phyloP scores from a whole-genome alignment of 2,888 invertebrate species.

The Callinectes sapidus region DNA sequence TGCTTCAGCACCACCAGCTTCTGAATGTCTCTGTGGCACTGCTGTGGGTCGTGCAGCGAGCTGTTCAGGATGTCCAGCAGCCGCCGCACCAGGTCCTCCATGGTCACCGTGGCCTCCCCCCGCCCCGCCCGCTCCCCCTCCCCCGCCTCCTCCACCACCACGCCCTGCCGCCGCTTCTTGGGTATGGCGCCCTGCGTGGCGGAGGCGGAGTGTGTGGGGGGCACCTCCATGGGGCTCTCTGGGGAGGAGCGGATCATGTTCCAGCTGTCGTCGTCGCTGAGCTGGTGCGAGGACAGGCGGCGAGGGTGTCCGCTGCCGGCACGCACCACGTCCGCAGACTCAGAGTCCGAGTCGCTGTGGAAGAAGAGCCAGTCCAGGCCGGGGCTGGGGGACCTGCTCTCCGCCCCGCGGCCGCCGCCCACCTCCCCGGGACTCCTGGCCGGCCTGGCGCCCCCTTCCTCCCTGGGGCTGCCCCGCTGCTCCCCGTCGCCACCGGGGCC shows the following conservation, averaged over 20 bases:
- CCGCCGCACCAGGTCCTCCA: constrained; percentile 61
- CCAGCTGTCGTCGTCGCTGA: constrained; percentile 65
- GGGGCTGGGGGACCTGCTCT: constrained; percentile 64
- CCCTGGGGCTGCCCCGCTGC: constrained; percentile 27
- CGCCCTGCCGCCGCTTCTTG: constrained; percentile 73
- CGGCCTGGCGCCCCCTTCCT: not conserved
- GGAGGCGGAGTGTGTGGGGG: constrained; percentile 46
- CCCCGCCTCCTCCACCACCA: constrained; percentile 51
- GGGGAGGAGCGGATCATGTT: constrained; percentile 64
- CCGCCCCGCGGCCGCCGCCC: constrained; percentile 1
- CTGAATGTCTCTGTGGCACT: constrained; percentile 65
- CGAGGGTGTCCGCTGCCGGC: constrained; percentile 37
- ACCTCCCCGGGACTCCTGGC: not conserved
- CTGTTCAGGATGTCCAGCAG: constrained; percentile 67
- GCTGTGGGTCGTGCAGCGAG: constrained; percentile 62
- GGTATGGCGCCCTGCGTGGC: constrained; percentile 73
- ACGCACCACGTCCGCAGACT: constrained; percentile 61
- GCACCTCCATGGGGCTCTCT: constrained; percentile 59
- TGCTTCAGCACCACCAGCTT: constrained; percentile 67
- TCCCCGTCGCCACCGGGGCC: not conserved
- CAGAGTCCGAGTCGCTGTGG: constrained; percentile 67
- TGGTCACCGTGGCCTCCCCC: constrained; percentile 54
- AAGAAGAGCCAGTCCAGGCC: constrained; percentile 70
- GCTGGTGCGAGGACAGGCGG: constrained; percentile 49
- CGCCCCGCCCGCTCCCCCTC: constrained; percentile 13